Percentiles rank a stretch among this genome's conserved stretches.
phyloP scores from a whole-genome alignment of 2,797 vertebrate species.

The Anguilla anguilla region DNA sequence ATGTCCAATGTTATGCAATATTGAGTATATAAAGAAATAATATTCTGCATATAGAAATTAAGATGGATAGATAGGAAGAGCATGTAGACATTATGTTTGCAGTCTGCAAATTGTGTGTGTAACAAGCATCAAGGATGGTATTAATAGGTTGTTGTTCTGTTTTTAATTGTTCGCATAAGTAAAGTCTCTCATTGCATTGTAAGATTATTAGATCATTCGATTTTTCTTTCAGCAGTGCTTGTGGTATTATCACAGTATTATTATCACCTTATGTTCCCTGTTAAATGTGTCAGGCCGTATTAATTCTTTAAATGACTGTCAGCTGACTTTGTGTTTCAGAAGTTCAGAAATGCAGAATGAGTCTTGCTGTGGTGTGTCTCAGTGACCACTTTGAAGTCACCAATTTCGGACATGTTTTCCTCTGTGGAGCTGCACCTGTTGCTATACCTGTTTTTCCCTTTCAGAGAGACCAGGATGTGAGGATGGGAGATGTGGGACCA shows the following conservation, averaged over 20 bases:
- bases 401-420: neutral
- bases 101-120: neutral
- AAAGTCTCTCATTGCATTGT: neutral
- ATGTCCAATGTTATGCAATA: too few species aligned
- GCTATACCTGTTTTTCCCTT: neutral
- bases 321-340: neutral
- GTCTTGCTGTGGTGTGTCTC: neutral
- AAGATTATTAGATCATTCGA: neutral
- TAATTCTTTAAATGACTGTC: neutral
- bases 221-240: neutral
- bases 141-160: neutral
- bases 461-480: constrained; percentile 8
- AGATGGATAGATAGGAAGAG: neutral
- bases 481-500: constrained; percentile 1
- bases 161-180: neutral
- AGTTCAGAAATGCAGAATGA: neutral
- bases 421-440: neutral
- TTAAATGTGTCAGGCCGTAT: neutral
- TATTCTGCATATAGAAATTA: neutral
- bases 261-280: neutral
- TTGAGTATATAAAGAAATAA: too few species aligned
- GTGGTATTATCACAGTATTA: neutral
- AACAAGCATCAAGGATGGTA: neutral
- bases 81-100: neutral
- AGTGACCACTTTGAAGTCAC: neutral